phyloP scores from a whole-genome alignment of 2,888 invertebrate species.

The Melitaea athalia region DNA sequence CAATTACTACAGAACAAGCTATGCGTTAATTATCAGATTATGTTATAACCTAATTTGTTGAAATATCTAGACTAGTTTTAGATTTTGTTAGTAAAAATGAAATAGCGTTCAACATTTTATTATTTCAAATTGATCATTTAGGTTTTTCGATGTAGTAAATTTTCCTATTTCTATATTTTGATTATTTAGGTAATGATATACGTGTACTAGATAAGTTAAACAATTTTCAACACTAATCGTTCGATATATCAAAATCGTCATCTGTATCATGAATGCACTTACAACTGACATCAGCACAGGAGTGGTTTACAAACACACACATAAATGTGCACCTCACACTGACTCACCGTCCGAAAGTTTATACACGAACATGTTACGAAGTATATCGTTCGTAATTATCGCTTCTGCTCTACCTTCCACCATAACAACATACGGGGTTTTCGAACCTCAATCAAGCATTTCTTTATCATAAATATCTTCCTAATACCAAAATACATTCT shows the following conservation, averaged over 20 bases:
- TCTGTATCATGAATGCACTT: constrained; percentile 36
- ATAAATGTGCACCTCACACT: constrained; percentile 55
- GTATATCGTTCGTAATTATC: constrained; percentile 32
- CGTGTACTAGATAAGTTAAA: constrained; percentile 3
- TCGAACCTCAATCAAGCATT: constrained; percentile 26
- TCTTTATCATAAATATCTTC: constrained; percentile 29
- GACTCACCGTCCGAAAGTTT: constrained; percentile 43
- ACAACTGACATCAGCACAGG: constrained; percentile 54
- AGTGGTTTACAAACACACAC: constrained; percentile 52
- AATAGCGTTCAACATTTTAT: constrained; percentile 1
- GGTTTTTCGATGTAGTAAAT: neutral
- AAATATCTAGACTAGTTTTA: constrained; percentile 19
- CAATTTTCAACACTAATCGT: constrained; percentile 49
- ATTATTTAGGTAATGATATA: neutral
- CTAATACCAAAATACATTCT: constrained; percentile 27
- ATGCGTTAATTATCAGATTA: constrained; percentile 17
- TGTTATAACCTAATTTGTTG: constrained; percentile 28
- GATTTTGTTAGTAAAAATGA: constrained; percentile 11
- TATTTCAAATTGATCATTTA: constrained; percentile 1
- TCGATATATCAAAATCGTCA: constrained; percentile 48
- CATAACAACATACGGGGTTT: constrained; percentile 31
- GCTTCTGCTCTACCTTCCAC: constrained; percentile 38
- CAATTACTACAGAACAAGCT: constrained; percentile 25
- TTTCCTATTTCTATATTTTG: neutral
- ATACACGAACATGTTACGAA: constrained; percentile 12